phyloP scores from a whole-genome alignment of 2,113 vertebrate species.

The Oreochromis spilurus region DNA sequence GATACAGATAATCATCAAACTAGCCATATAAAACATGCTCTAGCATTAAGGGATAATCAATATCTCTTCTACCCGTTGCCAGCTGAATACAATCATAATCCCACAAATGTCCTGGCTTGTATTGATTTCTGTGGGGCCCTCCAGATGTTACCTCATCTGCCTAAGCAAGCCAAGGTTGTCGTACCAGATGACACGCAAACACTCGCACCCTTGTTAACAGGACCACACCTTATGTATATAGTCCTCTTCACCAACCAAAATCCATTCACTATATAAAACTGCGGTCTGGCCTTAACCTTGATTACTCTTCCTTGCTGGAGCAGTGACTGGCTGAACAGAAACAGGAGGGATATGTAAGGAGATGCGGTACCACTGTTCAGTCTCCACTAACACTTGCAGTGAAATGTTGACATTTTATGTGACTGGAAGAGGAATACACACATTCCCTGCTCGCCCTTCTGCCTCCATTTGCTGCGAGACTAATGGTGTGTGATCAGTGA shows the following conservation, averaged over 20 bases:
- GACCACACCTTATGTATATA: slow-evolving; percentile 8
- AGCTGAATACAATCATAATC: background rate
- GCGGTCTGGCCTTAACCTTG: background rate
- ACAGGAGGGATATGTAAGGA: background rate
- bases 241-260: background rate
- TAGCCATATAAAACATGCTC: background rate
- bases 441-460: background rate
- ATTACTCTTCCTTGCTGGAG: background rate
- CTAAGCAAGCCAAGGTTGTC: background rate
- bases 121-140: background rate
- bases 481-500: background rate
- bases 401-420: slow-evolving; percentile 44
- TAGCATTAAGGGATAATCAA: background rate
- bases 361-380: slow-evolving; percentile 4
- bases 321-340: background rate
- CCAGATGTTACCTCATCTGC: background rate
- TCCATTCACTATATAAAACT: background rate
- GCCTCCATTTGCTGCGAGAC: slow-evolving; percentile 1
- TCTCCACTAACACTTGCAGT: slow-evolving; percentile 26
- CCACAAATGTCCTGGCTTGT: background rate
- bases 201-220: background rate
- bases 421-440: slow-evolving; percentile 16
- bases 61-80: background rate
- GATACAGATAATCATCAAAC: background rate
- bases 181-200: background rate